Evolutionary conservation across 2,888 invertebrate genomes (phyloP).

Genomic region (Orthosia gracilis): DNA sequence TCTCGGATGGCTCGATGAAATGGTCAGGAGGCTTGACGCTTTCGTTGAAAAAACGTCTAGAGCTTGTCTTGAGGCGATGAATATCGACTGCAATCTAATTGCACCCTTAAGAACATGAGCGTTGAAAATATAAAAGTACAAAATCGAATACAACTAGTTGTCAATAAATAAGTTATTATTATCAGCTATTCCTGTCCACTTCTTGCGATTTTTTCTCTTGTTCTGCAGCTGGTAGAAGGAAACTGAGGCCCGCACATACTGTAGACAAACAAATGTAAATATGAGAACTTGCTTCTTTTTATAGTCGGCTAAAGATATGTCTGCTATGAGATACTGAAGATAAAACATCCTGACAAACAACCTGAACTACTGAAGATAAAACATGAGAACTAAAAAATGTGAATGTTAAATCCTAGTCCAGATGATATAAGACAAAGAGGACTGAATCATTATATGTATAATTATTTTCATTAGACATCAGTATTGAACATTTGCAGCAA

Average conservation of each 20-base stretch:
- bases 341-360: too few species aligned
- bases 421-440: too few species aligned
- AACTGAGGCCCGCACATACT: constrained; percentile 83
- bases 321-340: not conserved
- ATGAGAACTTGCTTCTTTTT: not conserved
- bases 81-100: not conserved
- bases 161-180: constrained; percentile 8
- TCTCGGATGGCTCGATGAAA: too few species aligned
- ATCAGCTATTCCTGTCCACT: constrained; percentile 53
- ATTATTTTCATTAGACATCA: too few species aligned
- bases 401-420: not conserved
- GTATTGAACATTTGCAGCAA: too few species aligned
- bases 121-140: constrained; percentile 46
- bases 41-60: too few species aligned
- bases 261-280: constrained; percentile 62
- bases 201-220: constrained; percentile 48
- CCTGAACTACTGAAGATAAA: not conserved
- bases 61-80: not conserved
- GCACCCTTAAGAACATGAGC: not conserved
- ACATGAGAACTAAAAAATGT: not conserved
- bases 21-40: too few species aligned
- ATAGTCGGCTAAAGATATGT: not conserved
- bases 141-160: constrained; percentile 28
- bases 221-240: constrained; percentile 76
- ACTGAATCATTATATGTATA: too few species aligned